Base-by-base conservation (phyloP, 2,888 invertebrate species). In the Marronus borbonicus region DNA sequence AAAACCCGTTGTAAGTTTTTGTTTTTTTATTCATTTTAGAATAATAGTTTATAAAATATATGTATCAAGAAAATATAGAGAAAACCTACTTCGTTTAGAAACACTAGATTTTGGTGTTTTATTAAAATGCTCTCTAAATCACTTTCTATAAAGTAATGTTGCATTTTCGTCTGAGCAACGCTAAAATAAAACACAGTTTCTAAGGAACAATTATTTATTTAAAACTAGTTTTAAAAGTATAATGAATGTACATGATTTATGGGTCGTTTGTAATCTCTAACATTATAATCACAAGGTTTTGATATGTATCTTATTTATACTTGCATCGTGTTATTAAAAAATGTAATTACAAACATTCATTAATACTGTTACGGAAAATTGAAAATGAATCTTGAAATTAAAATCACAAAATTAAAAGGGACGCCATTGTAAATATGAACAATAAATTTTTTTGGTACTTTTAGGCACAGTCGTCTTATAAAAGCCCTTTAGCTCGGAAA, bases 181-280 rank as follows among this genome's bases (percentile, higher is more conserved):
- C 44, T 44, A 12, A 20, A 72, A 36, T 58, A 60, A 77, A 72
- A 77, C 39, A 52, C 64, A 24, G 5, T 17, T n/a, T 20, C 8
- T 62, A 70, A 77, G 77, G 77, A 77, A 77, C 72, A 78, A 66
- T 78, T 50, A 78, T 78, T 78, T 78, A 78, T 78, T 78, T 75
- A 78, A 78, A 78, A 78, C 75, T 78, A 77, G 49, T 69, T 77
- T 70, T 55, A 17, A 58, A 72, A 58, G 58, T 69, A 69, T 69
- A 69, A 69, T 68, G 68, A 68, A 76, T 69, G 68, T 70, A 77
- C 77, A 77, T 70, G 36, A 62, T 77, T 77, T 77, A 50, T 64
- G 70, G 62, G 49, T 62, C 62, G 31, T 77, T 31, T 50, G 50
- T 31, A 65, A 49, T 66, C 70, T 31, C 58, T 77, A 76, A 52